Percentiles rank a stretch among this genome's conserved stretches.
Conservation (phyloP, 2,888 invertebrate genomes). For the Chirona hameri region DNA sequence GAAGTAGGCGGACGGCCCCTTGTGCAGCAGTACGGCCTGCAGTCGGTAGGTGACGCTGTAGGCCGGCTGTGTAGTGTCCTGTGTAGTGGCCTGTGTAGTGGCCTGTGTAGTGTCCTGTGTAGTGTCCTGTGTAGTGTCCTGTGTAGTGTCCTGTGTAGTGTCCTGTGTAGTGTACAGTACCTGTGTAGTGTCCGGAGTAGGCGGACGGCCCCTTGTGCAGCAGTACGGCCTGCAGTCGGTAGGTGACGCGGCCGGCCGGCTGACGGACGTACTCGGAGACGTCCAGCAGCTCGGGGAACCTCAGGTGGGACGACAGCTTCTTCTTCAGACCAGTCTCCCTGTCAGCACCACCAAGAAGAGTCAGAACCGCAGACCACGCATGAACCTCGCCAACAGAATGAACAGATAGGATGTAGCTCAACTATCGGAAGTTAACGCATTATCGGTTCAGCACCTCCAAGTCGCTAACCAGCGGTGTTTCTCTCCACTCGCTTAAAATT, state of each 20-base stretch:
- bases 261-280: conserved; percentile 53
- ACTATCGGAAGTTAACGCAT: too few relatives aligned
- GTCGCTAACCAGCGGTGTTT: too few relatives aligned
- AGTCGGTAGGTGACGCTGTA: conserved; percentile 48
- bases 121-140: not conserved
- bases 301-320: conserved; percentile 57
- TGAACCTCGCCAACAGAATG: too few relatives aligned
- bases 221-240: conserved; percentile 60
- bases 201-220: conserved; percentile 63
- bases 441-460: too few relatives aligned
- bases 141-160: not conserved
- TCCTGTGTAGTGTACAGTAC: conserved; percentile 42
- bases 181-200: conserved; percentile 63
- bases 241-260: conserved; percentile 45
- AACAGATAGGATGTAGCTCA: too few relatives aligned
- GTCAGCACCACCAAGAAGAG: not conserved
- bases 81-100: too few relatives aligned
- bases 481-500: too few relatives aligned
- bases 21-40: conserved; percentile 46
- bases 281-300: conserved; percentile 59
- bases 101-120: not conserved
- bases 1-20: conserved; percentile 50
- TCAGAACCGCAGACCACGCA: too few relatives aligned
- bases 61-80: too few relatives aligned
- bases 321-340: conserved; percentile 58